These are phyloP conservation scores for Parotocinclus haroldoi DNA, from an alignment of 2,797 vertebrate genomes.

Conservation along the genomic window DNA sequence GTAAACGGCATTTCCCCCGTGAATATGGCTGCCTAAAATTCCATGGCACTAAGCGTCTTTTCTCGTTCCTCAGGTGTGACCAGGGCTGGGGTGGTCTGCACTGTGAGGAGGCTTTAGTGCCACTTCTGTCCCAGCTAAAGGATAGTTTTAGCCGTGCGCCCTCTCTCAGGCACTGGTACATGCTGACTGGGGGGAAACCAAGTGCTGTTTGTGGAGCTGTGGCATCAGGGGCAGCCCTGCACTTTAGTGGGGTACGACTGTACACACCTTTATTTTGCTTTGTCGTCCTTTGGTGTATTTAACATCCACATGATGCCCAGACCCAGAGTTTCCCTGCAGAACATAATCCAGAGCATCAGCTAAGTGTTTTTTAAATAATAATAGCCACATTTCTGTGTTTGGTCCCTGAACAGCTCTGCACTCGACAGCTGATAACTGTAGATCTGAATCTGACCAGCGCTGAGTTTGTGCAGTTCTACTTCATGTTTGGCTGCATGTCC, in stretches of 20 bases:
- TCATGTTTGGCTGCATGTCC: conserved; percentile 98
- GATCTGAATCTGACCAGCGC: conserved; percentile 94
- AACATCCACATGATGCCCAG: too few species aligned
- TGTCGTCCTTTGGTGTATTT: too few species aligned
- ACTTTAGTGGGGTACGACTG: conserved; percentile 88
- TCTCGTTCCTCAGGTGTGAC: conserved; percentile 79
- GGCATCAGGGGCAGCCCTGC: conserved; percentile 92
- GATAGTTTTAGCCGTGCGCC: conserved; percentile 95
- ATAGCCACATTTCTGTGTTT: too few species aligned
- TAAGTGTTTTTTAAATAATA: too few species aligned
- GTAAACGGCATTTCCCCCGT: conserved; percentile 50
- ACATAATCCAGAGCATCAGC: too few species aligned
- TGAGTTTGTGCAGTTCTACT: conserved; percentile 98
- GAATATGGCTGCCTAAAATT: neutral
- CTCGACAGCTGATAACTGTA: conserved; percentile 89
- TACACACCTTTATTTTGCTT: neutral
- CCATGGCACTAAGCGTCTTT: neutral
- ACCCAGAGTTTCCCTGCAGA: too few species aligned
- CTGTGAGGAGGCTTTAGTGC: conserved; percentile 84
- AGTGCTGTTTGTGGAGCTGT: conserved; percentile 93
- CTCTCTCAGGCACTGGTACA: conserved; percentile 87
- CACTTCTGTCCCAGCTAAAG: conserved; percentile 89
- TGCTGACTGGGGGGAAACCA: conserved; percentile 88
- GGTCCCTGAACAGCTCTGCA: conserved; percentile 77
- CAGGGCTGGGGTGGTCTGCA: conserved; percentile 90